These are phyloP conservation scores for Vidua macroura DNA, from an alignment of 2,113 vertebrate genomes.

Conservation along the genomic window DNA sequence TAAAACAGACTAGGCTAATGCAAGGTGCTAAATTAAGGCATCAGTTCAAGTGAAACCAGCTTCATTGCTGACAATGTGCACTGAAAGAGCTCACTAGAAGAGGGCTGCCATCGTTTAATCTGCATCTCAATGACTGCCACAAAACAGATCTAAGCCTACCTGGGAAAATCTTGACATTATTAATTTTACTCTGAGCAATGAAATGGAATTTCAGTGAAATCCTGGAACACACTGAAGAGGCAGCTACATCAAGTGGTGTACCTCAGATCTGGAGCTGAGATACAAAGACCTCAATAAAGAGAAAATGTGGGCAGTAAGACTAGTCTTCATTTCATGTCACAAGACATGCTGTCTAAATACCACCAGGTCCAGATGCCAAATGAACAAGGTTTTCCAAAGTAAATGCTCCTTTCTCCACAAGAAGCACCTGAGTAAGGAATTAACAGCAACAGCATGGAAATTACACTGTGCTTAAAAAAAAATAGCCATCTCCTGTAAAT, in stretches of 20 bases:
- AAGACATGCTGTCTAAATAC: not conserved
- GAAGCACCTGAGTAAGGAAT: not conserved
- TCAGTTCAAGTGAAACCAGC: not conserved
- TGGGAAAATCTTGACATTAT: not conserved
- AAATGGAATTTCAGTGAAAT: not conserved
- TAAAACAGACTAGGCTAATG: not conserved
- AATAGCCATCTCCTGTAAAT: not conserved
- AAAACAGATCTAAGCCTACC: not conserved
- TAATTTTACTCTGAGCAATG: not conserved
- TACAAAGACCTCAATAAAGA: not conserved
- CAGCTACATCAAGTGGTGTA: not conserved
- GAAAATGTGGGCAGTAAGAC: not conserved
- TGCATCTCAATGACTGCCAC: not conserved
- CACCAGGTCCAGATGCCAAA: not conserved
- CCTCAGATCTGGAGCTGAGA: not conserved
- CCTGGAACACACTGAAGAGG: not conserved
- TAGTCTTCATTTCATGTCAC: not conserved
- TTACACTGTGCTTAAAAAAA: not conserved
- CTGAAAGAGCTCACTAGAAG: not conserved
- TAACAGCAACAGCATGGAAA: not conserved
- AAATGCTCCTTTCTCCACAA: not conserved
- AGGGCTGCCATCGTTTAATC: not conserved
- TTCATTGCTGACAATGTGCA: not conserved
- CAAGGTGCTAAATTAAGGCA: not conserved
- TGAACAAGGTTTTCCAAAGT: not conserved